phyloP scores from a whole-genome alignment of 1,140 invertebrate species.

The Diorhabda carinulata region DNA sequence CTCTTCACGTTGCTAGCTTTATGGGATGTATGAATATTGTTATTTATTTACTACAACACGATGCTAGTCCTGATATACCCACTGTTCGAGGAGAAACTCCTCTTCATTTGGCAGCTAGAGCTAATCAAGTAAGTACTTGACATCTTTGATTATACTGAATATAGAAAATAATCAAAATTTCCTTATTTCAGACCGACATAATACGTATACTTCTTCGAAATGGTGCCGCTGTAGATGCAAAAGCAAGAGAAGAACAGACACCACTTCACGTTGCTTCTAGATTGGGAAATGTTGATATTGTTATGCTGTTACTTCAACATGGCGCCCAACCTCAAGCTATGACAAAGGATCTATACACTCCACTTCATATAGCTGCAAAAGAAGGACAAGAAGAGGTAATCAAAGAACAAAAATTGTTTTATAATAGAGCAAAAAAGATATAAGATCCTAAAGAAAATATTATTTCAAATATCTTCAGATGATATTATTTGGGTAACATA shows the following conservation, averaged over 20 bases:
- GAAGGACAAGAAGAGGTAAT: slow-evolving; percentile 84
- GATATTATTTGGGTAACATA: too few relatives aligned
- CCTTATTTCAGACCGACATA: slow-evolving; percentile 78
- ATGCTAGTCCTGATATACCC: slow-evolving; percentile 88
- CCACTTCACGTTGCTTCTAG: slow-evolving; percentile 90
- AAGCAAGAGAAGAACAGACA: slow-evolving; percentile 89
- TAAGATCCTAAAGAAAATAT: too few relatives aligned
- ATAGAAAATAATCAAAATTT: too few relatives aligned
- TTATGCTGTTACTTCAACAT: slow-evolving; percentile 85
- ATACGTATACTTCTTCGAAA: slow-evolving; percentile 93
- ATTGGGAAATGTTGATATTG: slow-evolving; percentile 90
- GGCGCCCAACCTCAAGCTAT: slow-evolving; percentile 81
- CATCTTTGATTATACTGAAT: too few relatives aligned
- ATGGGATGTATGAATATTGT: slow-evolving; percentile 99
- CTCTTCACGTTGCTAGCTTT: slow-evolving; percentile 96
- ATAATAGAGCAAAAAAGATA: too few relatives aligned
- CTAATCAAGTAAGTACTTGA: slow-evolving; percentile 73
- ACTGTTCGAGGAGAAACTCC: slow-evolving; percentile 97
- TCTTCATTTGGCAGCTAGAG: slow-evolving; percentile 92
- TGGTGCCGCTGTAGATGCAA: slow-evolving; percentile 88
- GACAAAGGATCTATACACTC: slow-evolving; percentile 93
- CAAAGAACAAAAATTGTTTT: too few relatives aligned
- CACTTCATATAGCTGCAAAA: slow-evolving; percentile 96
- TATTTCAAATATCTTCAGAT: too few relatives aligned
- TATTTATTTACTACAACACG: slow-evolving; percentile 90